phyloP scores from a whole-genome alignment of 2,113 vertebrate genomes.

The Triplophysa dalaica region DNA sequence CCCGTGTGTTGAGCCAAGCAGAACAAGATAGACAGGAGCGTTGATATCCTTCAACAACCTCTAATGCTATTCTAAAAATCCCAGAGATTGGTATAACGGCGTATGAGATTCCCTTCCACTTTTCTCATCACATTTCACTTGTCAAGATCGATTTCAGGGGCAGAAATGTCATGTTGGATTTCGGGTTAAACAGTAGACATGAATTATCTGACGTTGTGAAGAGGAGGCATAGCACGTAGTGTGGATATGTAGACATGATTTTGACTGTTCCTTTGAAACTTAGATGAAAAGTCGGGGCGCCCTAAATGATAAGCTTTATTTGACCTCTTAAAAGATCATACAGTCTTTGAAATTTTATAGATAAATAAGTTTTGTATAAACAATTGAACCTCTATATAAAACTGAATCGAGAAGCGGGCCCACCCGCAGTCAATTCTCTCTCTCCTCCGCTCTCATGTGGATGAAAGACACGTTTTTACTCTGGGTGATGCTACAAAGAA shows the following conservation, averaged over 20 bases:
- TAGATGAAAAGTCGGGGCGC: background rate
- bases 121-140: constrained; percentile 12
- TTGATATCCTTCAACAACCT: background rate
- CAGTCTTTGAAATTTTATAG: constrained; percentile 13
- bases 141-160: constrained; percentile 3
- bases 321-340: background rate
- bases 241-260: background rate
- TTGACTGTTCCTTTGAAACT: background rate
- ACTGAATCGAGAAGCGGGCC: background rate
- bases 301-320: constrained; percentile 1
- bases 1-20: constrained; percentile 15
- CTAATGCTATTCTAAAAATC: background rate
- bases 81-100: background rate
- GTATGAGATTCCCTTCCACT: background rate
- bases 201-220: background rate
- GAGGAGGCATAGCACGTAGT: background rate
- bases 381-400: constrained; percentile 26
- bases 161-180: constrained; percentile 29
- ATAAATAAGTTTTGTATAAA: constrained; percentile 32
- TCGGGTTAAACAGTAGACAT: background rate
- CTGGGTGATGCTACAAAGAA: constrained; percentile 30
- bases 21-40: constrained; percentile 1
- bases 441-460: constrained; percentile 20
- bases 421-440: constrained; percentile 3
- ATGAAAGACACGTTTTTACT: constrained; percentile 13